Evolutionary conservation across 2,113 vertebrate species (phyloP), one percentile per base, ranked within the genome.

Genomic region (Crocuta crocuta): DNA sequence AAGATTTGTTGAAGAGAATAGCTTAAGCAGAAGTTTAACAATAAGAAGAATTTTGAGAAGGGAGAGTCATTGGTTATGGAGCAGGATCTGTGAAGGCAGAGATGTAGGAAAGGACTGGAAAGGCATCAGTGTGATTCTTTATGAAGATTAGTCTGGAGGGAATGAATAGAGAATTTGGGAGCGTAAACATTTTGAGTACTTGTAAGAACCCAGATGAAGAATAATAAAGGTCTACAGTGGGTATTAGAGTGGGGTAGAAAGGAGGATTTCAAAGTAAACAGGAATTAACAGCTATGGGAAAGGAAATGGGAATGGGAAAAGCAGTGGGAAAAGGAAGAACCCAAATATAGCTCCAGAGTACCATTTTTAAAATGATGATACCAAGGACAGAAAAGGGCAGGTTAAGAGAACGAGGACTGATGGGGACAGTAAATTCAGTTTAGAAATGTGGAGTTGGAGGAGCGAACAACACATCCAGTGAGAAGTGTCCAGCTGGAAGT

Each of bases 261-360:
- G 55, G 11, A 76, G 35, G 19, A 88, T 96, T 93, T 94, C 71
- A 80, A 50, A 96, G 3, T 88, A 88, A 95, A 28, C 6, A 95
- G 65, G 33, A 66, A 55, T 97, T 78, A 83, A 86, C 7, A 96
- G 33, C 63, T 92, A 2, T 88, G 13, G 33, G 43, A 95, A 90
- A 71, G 50, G 35, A n/a, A 93, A 12, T 83, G 13, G 26, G 35
- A 95, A 90, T 66, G 50, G n/a, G 39, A 93, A 12, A 58, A 58
- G 55, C 55, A 95, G 2, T 87, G 17, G 33, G 43, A 95, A 90
- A 71, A 50, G 35, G 48, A 93, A 12, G 35, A 83, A 83, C 78
- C 43, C 13, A 93, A 71, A 76, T n/a, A 23, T 89, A 13, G 28
- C 48, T 95, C 55, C 31, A 58, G 11, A 85, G 66, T 71, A 78